Percentiles rank a stretch among this genome's conserved stretches.
phyloP scores from a whole-genome alignment of 2,113 vertebrate genomes.

The Ochotona curzoniae region DNA sequence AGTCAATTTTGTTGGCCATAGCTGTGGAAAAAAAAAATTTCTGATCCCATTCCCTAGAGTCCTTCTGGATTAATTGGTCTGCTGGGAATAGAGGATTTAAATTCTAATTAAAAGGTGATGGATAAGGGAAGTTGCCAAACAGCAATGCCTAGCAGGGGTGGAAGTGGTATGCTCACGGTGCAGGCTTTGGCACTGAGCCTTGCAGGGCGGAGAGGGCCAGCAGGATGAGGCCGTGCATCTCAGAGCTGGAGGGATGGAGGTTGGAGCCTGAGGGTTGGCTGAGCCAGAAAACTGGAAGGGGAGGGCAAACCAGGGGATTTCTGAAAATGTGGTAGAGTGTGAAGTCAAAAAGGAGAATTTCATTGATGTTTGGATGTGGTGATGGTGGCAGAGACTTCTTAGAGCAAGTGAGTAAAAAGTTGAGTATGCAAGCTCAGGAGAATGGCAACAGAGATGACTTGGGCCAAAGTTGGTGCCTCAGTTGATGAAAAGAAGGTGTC shows the following conservation, averaged over 20 bases:
- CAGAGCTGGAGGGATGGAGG: fast-evolving
- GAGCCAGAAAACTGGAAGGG: background rate
- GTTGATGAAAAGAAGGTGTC: background rate
- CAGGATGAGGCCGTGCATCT: background rate
- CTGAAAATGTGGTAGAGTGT: background rate
- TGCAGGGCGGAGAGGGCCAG: background rate
- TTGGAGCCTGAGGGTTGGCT: background rate
- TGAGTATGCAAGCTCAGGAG: background rate
- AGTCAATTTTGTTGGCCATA: constrained; percentile 18
- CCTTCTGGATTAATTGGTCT: constrained; percentile 25
- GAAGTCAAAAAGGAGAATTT: background rate
- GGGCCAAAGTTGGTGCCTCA: background rate
- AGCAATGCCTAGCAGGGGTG: background rate
- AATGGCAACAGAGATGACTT: background rate
- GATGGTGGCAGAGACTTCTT: background rate
- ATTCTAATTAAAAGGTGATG: constrained; percentile 25
- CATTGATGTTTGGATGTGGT: background rate
- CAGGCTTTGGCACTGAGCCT: background rate
- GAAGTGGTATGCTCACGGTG: background rate
- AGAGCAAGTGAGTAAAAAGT: background rate
- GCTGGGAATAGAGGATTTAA: constrained; percentile 30
- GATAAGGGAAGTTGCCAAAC: constrained; percentile 23
- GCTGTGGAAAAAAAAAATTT: background rate
- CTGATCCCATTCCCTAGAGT: background rate
- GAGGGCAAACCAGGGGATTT: background rate